Evolutionary conservation across 2,888 invertebrate species (phyloP), one percentile per base, ranked within the genome.

Genomic region (Drosophila infuscata): DNA sequence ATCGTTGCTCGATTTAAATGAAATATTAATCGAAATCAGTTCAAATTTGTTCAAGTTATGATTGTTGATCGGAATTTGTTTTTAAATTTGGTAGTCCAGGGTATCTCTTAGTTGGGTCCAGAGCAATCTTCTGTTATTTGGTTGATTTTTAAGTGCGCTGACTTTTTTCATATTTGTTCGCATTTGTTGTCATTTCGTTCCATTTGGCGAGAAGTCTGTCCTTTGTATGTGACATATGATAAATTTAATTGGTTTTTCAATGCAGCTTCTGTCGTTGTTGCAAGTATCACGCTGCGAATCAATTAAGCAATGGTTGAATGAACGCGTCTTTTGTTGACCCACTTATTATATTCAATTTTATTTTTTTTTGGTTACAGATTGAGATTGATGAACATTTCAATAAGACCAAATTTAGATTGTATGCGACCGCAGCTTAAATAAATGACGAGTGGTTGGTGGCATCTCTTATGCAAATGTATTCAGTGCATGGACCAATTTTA

Each of bases 231-330:
- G 76, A 83, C 83, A 80, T 69, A 74, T 75, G 78, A 88, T 80
- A 83, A 76, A 74, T 72, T 83, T 77, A 83, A 84, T 83, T 86
- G 83, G 41, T 61, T 71, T 84, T 83, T 61, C 53, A 64, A 64
- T 66, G 29, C 49, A 43, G 56, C 41, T 68, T 60, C 30, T 62
- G 61, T 67, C 46, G 57, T 56, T 41, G 56, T 49, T 17, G 46
- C 61, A 80, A 80, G 64, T 76, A 65, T 49, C 66, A 49, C 61
- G 53, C 67, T 61, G 59, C 78, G 59, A 77, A 81, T 85, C 89
- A 85, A 88, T 85, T 88, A 83, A 77, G 66, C 49, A 49, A 25
- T 68, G 57, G 68, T 76, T 80, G 76, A 76, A 56, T 71, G 76
- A 48, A 79, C 76, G 71, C 52, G 12, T 60, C 63, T 60, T 58